Evolutionary conservation across 2,113 vertebrate genomes (phyloP).

Genomic region (Trochalopteron elliotii): DNA sequence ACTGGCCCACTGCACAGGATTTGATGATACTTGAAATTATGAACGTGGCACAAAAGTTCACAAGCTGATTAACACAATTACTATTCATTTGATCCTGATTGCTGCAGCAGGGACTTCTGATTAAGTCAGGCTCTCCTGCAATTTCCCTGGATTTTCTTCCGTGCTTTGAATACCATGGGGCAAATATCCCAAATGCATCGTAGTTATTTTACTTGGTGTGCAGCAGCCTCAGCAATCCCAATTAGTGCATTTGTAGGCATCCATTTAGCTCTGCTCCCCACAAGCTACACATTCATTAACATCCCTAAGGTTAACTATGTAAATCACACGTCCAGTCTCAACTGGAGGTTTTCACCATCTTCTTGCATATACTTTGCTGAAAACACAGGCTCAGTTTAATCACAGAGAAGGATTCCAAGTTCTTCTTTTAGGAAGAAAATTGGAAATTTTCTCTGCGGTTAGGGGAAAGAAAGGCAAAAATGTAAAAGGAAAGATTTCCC

Average conservation of each 20-base stretch:
- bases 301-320: neutral
- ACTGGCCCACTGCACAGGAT: slow-evolving; percentile 33
- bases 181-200: slow-evolving; percentile 8
- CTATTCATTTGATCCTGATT: slow-evolving; percentile 72
- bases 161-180: slow-evolving; percentile 20
- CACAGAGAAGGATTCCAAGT: neutral
- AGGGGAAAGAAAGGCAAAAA: neutral
- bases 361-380: neutral
- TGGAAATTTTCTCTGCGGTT: neutral
- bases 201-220: neutral
- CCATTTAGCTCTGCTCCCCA: neutral
- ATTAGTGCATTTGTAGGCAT: neutral
- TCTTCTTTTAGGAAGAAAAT: neutral
- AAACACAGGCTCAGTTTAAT: neutral
- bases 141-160: slow-evolving; percentile 19
- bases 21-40: slow-evolving; percentile 62
- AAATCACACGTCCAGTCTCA: neutral
- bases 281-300: neutral
- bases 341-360: neutral
- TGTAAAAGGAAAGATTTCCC: neutral
- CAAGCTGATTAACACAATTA: slow-evolving; percentile 70
- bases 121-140: slow-evolving; percentile 57
- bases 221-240: neutral
- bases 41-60: slow-evolving; percentile 58
- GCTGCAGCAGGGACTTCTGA: slow-evolving; percentile 50